Conservation (phyloP, 1,140 invertebrate species). For the Brachionus koreanus region DNA sequence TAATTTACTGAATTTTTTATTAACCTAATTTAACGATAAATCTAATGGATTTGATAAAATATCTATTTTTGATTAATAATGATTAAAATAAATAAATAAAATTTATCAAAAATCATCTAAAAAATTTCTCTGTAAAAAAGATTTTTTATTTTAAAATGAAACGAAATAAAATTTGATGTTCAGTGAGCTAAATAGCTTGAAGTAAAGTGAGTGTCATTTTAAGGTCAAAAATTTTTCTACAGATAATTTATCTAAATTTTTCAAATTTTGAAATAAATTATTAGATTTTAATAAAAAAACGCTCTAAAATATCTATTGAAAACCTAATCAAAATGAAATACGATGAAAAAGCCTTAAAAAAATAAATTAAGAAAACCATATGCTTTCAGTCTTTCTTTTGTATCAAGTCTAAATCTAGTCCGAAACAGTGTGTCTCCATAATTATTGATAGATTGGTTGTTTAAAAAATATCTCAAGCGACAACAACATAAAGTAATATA, state of each 20-base stretch:
- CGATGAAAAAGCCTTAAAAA: neutral
- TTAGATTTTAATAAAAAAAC: neutral
- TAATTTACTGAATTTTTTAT: neutral
- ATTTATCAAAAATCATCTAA: neutral
- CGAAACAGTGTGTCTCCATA: neutral
- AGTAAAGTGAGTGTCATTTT: neutral
- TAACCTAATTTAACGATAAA: neutral
- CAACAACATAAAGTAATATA: constrained; percentile 1
- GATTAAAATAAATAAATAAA: neutral
- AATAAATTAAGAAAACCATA: neutral
- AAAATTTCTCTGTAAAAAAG: too few relatives aligned
- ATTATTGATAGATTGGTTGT: neutral
- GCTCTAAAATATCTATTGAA: neutral
- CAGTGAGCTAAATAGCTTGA: neutral
- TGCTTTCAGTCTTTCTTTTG: neutral
- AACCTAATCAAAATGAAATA: neutral
- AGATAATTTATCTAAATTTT: neutral
- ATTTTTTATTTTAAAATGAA: too few relatives aligned
- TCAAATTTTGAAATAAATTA: neutral
- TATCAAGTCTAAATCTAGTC: neutral
- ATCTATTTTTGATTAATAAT: neutral
- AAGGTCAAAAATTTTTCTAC: neutral
- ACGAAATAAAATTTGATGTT: neutral
- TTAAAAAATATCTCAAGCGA: neutral
- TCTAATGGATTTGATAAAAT: too few relatives aligned